Conservation (phyloP, 1,140 invertebrate species). For the Caenorhabditis brenneri region DNA sequence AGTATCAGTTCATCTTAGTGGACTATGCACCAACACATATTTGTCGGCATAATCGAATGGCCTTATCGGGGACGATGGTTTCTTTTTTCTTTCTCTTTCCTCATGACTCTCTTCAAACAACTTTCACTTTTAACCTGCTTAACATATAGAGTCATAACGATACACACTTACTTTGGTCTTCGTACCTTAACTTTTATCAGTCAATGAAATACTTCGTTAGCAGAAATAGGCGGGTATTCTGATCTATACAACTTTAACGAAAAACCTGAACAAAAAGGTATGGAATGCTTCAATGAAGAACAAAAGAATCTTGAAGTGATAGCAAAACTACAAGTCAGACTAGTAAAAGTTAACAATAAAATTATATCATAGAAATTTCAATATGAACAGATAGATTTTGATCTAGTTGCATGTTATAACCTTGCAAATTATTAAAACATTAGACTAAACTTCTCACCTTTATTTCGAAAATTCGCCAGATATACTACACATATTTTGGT, state of each 20-base stretch:
- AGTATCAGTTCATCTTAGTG: not conserved
- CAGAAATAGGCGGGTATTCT: not conserved
- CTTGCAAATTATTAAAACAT: too few species aligned
- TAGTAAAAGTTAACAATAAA: too few species aligned
- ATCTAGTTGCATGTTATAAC: too few species aligned
- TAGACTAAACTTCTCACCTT: too few species aligned
- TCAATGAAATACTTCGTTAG: not conserved
- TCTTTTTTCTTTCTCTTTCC: not conserved
- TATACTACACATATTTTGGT: too few species aligned
- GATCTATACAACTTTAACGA: not conserved
- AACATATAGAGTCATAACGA: not conserved
- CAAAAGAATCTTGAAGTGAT: too few species aligned
- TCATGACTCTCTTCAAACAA: not conserved
- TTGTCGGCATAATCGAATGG: not conserved
- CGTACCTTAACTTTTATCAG: slow-evolving; percentile 39
- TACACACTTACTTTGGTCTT: slow-evolving; percentile 14
- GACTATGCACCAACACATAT: slow-evolving; percentile 36
- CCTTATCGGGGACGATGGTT: not conserved
- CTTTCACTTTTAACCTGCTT: slow-evolving; percentile 19
- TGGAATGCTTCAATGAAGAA: too few species aligned
- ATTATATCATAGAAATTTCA: too few species aligned
- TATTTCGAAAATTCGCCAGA: too few species aligned
- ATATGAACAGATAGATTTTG: too few species aligned
- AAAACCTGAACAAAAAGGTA: not conserved
- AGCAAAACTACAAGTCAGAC: too few species aligned